A percentile compares a stretch with the other conserved stretches of the same genome.
phyloP scores from a whole-genome alignment of 2,797 vertebrate genomes.

The Falco cherrug region DNA sequence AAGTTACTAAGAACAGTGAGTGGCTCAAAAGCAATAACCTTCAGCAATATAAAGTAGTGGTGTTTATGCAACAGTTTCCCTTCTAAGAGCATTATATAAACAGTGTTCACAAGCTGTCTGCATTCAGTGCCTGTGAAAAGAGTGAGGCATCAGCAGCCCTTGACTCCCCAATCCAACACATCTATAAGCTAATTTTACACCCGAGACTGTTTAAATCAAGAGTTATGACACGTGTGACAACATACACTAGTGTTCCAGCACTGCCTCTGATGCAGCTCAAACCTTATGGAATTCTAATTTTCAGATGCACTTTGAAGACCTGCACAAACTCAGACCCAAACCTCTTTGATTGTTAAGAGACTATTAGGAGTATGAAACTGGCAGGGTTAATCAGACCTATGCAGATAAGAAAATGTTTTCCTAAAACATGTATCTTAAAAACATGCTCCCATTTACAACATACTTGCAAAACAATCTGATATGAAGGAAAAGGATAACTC shows the following conservation, averaged over 20 bases:
- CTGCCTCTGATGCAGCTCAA: background rate
- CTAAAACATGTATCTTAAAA: background rate
- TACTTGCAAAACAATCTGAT: background rate
- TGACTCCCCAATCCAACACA: background rate
- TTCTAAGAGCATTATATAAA: background rate
- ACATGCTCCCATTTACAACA: background rate
- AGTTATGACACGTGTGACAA: background rate
- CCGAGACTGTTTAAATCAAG: background rate
- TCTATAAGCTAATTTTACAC: slow-evolving; percentile 8
- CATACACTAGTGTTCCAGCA: background rate
- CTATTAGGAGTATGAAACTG: background rate
- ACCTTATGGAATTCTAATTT: background rate
- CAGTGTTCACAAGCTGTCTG: background rate
- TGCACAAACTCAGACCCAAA: background rate
- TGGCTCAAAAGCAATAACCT: background rate
- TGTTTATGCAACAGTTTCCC: slow-evolving; percentile 1
- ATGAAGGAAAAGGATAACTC: background rate
- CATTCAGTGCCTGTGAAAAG: background rate
- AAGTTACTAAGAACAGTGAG: background rate
- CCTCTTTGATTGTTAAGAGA: background rate
- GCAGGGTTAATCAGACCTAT: background rate
- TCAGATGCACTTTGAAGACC: background rate
- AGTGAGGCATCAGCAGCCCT: background rate
- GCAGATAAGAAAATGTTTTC: background rate
- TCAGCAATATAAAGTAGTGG: background rate